These are phyloP conservation scores for Athetis lepigone DNA, from an alignment of 2,888 invertebrate genomes.

Conservation along the genomic window DNA sequence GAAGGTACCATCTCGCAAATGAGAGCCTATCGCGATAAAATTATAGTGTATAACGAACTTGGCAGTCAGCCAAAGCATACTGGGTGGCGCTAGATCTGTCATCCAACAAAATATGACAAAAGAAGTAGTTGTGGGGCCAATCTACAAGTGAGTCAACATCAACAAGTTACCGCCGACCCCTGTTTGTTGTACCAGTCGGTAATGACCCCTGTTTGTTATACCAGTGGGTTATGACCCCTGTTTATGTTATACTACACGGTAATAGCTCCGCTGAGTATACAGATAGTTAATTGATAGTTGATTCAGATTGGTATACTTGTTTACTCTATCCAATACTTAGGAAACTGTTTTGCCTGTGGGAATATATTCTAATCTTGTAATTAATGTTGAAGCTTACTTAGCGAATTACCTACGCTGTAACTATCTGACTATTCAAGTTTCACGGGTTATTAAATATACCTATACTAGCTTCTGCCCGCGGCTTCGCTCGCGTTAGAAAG, in stretches of 20 bases:
- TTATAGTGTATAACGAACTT: constrained; percentile 16
- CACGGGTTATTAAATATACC: too few species aligned
- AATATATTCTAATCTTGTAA: too few species aligned
- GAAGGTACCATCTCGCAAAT: constrained; percentile 1
- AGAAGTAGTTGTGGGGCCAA: constrained; percentile 33
- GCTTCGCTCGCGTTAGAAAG: too few species aligned
- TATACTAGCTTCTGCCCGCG: too few species aligned
- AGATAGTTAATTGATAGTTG: constrained; percentile 19
- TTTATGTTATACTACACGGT: constrained; percentile 7
- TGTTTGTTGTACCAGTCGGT: constrained; percentile 10
- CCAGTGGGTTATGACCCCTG: constrained; percentile 12
- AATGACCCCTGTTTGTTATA: constrained; percentile 9
- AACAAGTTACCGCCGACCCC: constrained; percentile 39
- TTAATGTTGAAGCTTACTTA: too few species aligned
- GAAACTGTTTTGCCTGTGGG: constrained; percentile 16
- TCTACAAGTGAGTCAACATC: constrained; percentile 46
- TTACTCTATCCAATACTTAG: constrained; percentile 3
- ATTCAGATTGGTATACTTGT: constrained; percentile 23
- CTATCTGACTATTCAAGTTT: too few species aligned
- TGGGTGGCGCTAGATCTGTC: constrained; percentile 13
- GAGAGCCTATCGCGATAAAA: constrained; percentile 22
- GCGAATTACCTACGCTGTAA: too few species aligned
- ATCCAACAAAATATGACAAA: constrained; percentile 26
- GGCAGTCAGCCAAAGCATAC: constrained; percentile 28
- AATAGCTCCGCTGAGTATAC: constrained; percentile 14